Conservation (phyloP, 1,140 invertebrate species). For the Neotoxoptera formosana region DNA sequence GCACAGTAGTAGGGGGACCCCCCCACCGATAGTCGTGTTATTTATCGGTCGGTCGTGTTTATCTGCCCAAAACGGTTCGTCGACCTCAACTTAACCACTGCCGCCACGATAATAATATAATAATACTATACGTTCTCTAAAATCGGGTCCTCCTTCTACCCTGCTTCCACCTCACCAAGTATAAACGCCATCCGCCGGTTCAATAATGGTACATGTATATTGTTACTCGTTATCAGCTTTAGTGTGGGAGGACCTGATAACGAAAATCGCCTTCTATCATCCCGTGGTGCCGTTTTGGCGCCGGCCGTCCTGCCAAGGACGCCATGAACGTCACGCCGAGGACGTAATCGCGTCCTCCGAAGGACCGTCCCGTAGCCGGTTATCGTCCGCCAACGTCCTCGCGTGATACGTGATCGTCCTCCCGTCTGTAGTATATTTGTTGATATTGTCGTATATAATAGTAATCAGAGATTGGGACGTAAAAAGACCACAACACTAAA, state of each 20-base stretch:
- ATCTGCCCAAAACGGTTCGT: conserved; percentile 11
- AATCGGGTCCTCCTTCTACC: not conserved
- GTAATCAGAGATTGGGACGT: not conserved
- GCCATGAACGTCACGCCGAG: not conserved
- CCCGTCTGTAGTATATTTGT: not conserved
- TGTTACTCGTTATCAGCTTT: not conserved
- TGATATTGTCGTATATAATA: not conserved
- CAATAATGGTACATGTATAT: not conserved
- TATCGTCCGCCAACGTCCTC: not conserved
- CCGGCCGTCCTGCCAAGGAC: not conserved
- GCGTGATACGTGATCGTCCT: not conserved
- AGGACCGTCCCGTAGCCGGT: not conserved
- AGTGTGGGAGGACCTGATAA: not conserved
- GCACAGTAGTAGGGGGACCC: too few species aligned
- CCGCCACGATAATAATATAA: not conserved
- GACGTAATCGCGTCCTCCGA: not conserved
- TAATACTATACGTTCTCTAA: not conserved
- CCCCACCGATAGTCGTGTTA: not conserved
- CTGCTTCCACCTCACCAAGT: not conserved
- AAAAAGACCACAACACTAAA: not conserved
- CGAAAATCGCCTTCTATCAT: not conserved
- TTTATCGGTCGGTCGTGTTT: conserved; percentile 4
- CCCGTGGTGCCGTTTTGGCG: not conserved
- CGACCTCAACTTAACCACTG: not conserved
- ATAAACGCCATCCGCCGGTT: not conserved